Evolutionary conservation across 2,888 invertebrate species (phyloP), one percentile per base, ranked within the genome.

Genomic region (Phaedon cochleariae): DNA sequence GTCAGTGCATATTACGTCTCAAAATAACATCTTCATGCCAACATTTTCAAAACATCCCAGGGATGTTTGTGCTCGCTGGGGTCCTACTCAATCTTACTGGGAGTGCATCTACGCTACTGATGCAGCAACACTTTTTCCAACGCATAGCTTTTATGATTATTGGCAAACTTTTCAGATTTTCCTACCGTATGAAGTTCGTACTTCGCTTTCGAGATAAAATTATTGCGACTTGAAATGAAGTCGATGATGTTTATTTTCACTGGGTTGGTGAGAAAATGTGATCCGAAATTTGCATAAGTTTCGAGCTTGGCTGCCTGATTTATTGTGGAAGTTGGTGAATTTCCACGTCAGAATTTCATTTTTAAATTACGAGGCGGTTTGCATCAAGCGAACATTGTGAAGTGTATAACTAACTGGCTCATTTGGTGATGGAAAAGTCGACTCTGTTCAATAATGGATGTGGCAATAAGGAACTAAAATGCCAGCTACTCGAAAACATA

Each of bases 141-240:
- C 63, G 71, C 65, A 52, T 58, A 46, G 57, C 70, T 68, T 72
- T 72, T 70, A 72, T 69, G 72, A 72, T 70, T 72, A 72, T 70
- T 72, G 72, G 69, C 62, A 69, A 72, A 72, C 67, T 72, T 72
- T 67, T 62, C 59, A 55, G 67, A 70, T 62, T 69, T 69, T 67
- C 64, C 61, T 70, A 52, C 58, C 63, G 67, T 62, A 66, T 68
- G 69, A 71, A 68, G 69, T 71, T 70, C 71, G 53, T 59, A 54
- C 59, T 51, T 63, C 46, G 59, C 63, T 29, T 65, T 62, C 58
- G 54, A 48, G 51, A 52, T 49, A 64, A 65, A 71, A 64, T 71
- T 71, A 71, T 66, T 64, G 65, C 63, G 54, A 65, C 67, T 65
- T 64, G 68, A 68, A 70, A 68, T 67, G 68, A 64, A 69, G 63